A percentile compares a stretch with the other conserved stretches of the same genome.
These are phyloP conservation scores for Trichogramma evanescens DNA, from an alignment of 2,888 invertebrate species.

Conservation along the genomic window DNA sequence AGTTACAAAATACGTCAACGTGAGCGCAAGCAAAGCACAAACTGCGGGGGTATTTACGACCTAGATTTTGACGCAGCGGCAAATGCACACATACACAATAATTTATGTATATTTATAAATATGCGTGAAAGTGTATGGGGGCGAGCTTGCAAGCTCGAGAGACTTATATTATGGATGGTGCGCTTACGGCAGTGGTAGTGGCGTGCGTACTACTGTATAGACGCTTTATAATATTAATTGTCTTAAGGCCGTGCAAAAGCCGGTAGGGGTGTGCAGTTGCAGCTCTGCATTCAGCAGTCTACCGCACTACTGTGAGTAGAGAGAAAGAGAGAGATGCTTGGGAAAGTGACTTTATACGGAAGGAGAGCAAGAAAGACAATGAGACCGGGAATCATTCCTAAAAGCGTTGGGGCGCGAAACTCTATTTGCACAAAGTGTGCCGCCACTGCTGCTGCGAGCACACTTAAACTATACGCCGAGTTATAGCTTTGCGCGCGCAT, in stretches of 20 bases:
- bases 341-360: slow-evolving; percentile 20
- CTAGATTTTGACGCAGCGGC: no score
- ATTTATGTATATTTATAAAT: background rate
- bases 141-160: background rate
- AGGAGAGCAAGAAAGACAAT: slow-evolving; percentile 21
- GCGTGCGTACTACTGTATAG: no score
- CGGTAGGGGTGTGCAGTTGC: no score
- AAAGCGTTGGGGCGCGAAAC: slow-evolving; percentile 11
- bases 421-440: slow-evolving; percentile 18
- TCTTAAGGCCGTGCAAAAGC: no score
- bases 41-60: no score
- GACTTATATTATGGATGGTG: background rate
- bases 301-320: no score
- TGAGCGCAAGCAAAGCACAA: no score
- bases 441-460: background rate
- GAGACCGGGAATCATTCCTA: slow-evolving; percentile 21
- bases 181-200: no score
- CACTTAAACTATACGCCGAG: background rate
- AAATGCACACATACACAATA: background rate
- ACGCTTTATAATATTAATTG: no score
- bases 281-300: no score
- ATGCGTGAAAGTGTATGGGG: background rate
- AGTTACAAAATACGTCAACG: no score
- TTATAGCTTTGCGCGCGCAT: background rate
- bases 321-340: no score